A percentile compares a stretch with the other conserved stretches of the same genome.
Evolutionary conservation across 2,888 invertebrate species (phyloP).

Genomic region (Galerucella pusilla): DNA sequence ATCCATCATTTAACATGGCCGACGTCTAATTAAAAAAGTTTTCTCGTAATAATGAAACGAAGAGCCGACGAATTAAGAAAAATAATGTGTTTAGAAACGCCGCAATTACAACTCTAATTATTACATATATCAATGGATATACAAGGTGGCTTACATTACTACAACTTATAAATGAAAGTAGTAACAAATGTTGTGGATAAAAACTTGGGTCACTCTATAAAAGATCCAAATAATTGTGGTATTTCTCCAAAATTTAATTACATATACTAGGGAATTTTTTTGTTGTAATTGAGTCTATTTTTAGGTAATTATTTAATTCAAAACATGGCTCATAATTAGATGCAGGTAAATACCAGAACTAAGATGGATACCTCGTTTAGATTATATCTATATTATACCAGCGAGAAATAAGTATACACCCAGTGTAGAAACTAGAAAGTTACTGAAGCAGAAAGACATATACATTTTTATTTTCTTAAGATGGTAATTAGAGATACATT

Average conservation of each 20-base stretch:
- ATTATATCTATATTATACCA: conserved; percentile 29
- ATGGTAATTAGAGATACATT: conserved; percentile 8
- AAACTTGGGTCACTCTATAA: no score
- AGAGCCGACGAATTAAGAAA: no score
- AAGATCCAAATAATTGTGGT: neutral
- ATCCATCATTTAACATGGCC: no score
- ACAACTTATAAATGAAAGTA: no score
- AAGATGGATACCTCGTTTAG: conserved; percentile 32
- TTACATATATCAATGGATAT: no score
- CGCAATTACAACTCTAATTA: no score
- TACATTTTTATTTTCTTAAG: conserved; percentile 13
- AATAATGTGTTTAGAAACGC: no score
- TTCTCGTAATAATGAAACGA: no score
- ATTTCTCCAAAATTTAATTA: conserved; percentile 29
- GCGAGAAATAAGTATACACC: conserved; percentile 11
- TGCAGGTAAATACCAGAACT: conserved; percentile 33
- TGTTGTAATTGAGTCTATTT: conserved; percentile 29
- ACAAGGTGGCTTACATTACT: no score
- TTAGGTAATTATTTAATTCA: conserved; percentile 36
- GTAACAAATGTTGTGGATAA: no score
- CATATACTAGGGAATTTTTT: conserved; percentile 20
- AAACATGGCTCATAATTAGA: conserved; percentile 30
- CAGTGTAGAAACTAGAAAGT: conserved; percentile 6
- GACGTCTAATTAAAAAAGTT: no score
- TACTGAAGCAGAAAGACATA: conserved; percentile 17